These are phyloP conservation scores for Euglossa dilemma DNA, from an alignment of 1,140 invertebrate genomes.

Conservation along the genomic window DNA sequence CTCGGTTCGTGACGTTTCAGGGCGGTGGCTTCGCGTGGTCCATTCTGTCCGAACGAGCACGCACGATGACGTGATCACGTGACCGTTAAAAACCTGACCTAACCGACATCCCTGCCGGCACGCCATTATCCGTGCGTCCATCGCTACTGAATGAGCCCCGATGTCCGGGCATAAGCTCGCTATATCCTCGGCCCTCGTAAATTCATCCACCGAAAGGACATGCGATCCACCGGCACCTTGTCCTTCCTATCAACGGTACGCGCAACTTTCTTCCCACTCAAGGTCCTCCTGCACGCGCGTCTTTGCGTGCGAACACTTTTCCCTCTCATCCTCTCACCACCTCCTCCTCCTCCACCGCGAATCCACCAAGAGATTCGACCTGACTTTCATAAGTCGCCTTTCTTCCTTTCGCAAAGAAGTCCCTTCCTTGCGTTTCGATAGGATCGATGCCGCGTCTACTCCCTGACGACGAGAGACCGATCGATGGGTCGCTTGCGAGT, in stretches of 20 bases:
- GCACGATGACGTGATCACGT: conserved; percentile 78
- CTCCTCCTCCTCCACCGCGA: no score
- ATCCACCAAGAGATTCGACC: no score
- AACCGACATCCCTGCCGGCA: conserved; percentile 66
- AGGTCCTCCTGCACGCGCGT: conserved; percentile 45
- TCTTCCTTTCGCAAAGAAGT: no score
- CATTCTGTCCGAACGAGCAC: conserved; percentile 70
- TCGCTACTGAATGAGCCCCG: conserved; percentile 58
- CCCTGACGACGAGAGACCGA: no score
- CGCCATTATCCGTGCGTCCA: conserved; percentile 66
- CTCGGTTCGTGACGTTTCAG: conserved; percentile 59
- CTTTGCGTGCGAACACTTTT: neutral
- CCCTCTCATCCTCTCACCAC: neutral
- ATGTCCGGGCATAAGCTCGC: conserved; percentile 52
- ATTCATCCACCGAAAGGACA: conserved; percentile 61
- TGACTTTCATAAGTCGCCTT: no score
- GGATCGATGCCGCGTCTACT: no score
- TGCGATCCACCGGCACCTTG: conserved; percentile 59
- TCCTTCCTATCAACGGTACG: conserved; percentile 50
- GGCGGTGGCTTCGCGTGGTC: conserved; percentile 72
- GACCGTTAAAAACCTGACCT: conserved; percentile 79
- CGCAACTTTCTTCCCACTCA: conserved; percentile 48
- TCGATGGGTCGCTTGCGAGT: no score
- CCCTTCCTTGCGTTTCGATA: no score
- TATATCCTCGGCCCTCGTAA: conserved; percentile 55